phyloP scores from a whole-genome alignment of 2,888 invertebrate genomes.

The Microctonus brassicae region DNA sequence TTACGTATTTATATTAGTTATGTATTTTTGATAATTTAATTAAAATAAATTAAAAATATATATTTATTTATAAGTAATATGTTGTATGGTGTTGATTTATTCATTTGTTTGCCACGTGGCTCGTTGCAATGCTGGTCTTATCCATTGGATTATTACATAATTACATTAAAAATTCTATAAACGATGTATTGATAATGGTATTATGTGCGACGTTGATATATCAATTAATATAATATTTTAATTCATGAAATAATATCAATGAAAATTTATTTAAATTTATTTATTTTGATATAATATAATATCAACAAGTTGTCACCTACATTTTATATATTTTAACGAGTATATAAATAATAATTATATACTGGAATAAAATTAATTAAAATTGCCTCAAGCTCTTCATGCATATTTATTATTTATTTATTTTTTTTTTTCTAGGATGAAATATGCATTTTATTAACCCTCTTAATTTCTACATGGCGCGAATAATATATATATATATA shows the following conservation, averaged over 20 bases:
- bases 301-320: conserved; percentile 13
- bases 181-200: conserved; percentile 12
- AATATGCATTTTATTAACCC: conserved; percentile 5
- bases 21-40: too few species aligned
- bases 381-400: too few species aligned
- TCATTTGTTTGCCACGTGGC: conserved; percentile 40
- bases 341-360: not conserved
- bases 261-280: conserved; percentile 22
- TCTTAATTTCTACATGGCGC: conserved; percentile 23
- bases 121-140: conserved; percentile 38
- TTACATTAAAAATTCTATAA: conserved; percentile 32
- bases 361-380: too few species aligned
- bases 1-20: too few species aligned
- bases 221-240: too few species aligned
- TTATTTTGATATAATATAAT: not conserved
- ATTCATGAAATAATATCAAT: not conserved
- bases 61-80: too few species aligned
- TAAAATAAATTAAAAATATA: not conserved
- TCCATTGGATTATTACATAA: conserved; percentile 41
- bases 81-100: too few species aligned
- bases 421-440: too few species aligned
- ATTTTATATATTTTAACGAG: not conserved
- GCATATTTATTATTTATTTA: too few species aligned
- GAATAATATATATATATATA: conserved; percentile 4
- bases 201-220: too few species aligned